Evolutionary conservation across 2,888 invertebrate species (phyloP), one percentile per base, ranked within the genome.

Genomic region (Plebejus argus): DNA sequence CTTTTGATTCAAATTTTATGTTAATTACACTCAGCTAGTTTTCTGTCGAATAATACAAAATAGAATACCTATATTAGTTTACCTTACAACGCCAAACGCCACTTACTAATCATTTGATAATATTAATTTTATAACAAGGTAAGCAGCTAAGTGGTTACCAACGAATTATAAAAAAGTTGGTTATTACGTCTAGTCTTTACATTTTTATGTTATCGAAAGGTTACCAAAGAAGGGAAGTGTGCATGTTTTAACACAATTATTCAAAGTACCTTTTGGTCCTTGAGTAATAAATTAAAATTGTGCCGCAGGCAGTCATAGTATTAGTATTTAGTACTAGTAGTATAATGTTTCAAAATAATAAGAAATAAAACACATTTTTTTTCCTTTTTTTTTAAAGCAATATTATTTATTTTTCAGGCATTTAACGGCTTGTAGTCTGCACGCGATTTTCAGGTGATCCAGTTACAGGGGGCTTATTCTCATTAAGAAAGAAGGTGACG

Each of bases 171-270:
- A 45, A 10, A 45, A 45, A 45, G 10, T 10, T 45, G 10, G 10
- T 45, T 53, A 6, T 53, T 53, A 18, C 53, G 18, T 53, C 18
- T 5, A 18, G 18, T 18, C 53, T 18, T 18, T 53, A 53, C 15
- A 53, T 53, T 53, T 53, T 53, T 1, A 18, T 53, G 53, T 5
- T 53, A 53, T 53, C 53, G 53, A 33, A 28, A 66, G 10, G 66
- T 1, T 23, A 28, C 1, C 1, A 0, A 66, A 66, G 6, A 28
- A 15, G 28, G 15, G 6, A 28, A 66, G 23, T 66, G 66, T 28
- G 28, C 28, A 66, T 66, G 66, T 66, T 28, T 66, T 66, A 66
- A 15, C 15, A 33, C 66, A 33, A 66, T 66, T 28, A 66, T 66
- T 66, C 28, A 66, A 66, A 66, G 15, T 15, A 23, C 23, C 39